Percentiles rank a stretch among this genome's conserved stretches.
phyloP scores from a whole-genome alignment of 2,888 invertebrate genomes.

The Cloeon dipterum region DNA sequence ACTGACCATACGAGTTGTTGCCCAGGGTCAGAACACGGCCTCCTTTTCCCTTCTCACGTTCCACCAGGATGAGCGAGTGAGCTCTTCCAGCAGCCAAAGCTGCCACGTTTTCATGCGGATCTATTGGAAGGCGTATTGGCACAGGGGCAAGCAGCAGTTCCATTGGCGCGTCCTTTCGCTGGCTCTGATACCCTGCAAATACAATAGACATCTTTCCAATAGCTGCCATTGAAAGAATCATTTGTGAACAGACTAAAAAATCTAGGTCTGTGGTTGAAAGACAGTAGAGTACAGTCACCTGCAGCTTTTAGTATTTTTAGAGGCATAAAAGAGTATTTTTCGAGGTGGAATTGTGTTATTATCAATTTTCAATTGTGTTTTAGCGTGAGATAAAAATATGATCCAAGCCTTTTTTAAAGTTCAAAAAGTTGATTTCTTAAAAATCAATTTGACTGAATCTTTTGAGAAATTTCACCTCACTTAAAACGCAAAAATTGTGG shows the following conservation, averaged over 20 bases:
- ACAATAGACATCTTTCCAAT: conserved; percentile 4
- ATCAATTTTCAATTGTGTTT: too few species aligned
- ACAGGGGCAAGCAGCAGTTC: conserved; percentile 45
- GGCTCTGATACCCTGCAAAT: conserved; percentile 19
- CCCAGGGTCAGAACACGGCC: conserved; percentile 69
- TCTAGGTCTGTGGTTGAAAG: too few species aligned
- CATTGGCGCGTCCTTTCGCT: conserved; percentile 33
- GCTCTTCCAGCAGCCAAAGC: conserved; percentile 65
- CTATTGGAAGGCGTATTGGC: conserved; percentile 42
- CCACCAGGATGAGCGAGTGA: conserved; percentile 55
- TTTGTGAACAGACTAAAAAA: conserved; percentile 4
- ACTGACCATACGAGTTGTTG: conserved; percentile 86
- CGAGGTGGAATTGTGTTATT: too few species aligned
- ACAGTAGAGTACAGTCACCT: too few species aligned
- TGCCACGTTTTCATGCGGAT: conserved; percentile 15
- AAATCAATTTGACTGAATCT: too few species aligned
- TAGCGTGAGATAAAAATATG: too few species aligned
- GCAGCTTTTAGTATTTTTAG: too few species aligned
- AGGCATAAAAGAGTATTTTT: too few species aligned
- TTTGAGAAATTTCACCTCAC: too few species aligned
- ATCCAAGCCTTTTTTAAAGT: too few species aligned
- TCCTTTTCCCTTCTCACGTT: conserved; percentile 20
- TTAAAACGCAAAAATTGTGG: too few species aligned
- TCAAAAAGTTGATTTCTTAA: too few species aligned
- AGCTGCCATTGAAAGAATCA: neutral